Conservation (phyloP, 2,888 invertebrate genomes). For the Drosophila mercatorum region DNA sequence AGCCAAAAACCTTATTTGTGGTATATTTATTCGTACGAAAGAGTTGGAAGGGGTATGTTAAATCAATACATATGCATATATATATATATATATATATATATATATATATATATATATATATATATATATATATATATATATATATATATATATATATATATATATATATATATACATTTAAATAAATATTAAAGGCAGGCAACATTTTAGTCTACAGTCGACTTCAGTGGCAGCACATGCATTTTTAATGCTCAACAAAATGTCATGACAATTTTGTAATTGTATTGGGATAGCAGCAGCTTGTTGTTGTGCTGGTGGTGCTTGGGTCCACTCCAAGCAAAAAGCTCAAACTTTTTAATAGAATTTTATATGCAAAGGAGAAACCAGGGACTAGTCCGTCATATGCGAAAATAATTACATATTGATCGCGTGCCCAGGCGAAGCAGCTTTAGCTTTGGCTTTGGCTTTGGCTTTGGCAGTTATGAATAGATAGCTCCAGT, state of each 20-base stretch:
- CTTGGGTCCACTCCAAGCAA: not conserved
- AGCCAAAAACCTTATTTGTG: not conserved
- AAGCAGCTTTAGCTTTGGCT: slow-evolving; percentile 35
- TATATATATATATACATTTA: not conserved
- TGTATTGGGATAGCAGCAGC: slow-evolving; percentile 34
- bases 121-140: not conserved
- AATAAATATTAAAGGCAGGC: slow-evolving; percentile 14
- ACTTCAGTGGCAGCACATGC: slow-evolving; percentile 32
- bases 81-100: too few species aligned
- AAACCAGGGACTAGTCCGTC: slow-evolving; percentile 27
- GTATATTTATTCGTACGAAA: not conserved
- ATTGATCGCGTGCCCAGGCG: slow-evolving; percentile 65
- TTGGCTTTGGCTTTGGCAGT: slow-evolving; percentile 51
- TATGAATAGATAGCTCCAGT: slow-evolving; percentile 67
- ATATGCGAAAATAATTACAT: slow-evolving; percentile 64
- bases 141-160: too few species aligned
- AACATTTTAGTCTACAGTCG: not conserved
- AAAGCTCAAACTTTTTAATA: slow-evolving; percentile 48
- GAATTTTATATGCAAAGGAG: slow-evolving; percentile 49
- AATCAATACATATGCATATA: not conserved
- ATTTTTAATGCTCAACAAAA: slow-evolving; percentile 59
- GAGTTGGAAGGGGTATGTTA: not conserved
- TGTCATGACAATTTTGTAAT: slow-evolving; percentile 59
- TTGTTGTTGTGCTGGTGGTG: not conserved
- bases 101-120: too few species aligned